A percentile compares a stretch with the other conserved stretches of the same genome.
These are phyloP conservation scores for Oopsacas minuta DNA, from an alignment of 37 sponge, comb jelly and placozoan genomes.

Conservation along the genomic window DNA sequence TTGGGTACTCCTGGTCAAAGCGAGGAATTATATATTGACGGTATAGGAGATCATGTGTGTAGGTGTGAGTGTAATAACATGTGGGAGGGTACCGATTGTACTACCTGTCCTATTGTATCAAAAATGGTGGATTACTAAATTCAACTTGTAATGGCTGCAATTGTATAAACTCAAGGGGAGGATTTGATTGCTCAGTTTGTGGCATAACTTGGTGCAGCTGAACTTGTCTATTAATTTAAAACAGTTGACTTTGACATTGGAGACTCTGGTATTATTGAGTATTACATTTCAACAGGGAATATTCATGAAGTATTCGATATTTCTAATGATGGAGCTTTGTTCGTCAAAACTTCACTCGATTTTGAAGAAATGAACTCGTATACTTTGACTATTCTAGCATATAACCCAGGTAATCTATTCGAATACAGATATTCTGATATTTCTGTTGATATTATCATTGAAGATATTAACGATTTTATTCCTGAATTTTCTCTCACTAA, in stretches of 20 bases:
- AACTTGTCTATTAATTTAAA: not conserved
- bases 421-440: not conserved
- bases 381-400: not conserved
- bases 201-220: not conserved
- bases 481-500: not conserved
- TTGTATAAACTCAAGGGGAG: too few species aligned
- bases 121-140: too few species aligned
- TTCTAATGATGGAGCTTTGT: not conserved
- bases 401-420: not conserved
- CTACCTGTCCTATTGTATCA: too few species aligned
- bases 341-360: not conserved
- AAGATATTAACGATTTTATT: not conserved
- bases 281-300: conserved; percentile 16
- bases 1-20: too few species aligned
- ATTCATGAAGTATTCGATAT: conserved; percentile 20
- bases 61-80: too few species aligned
- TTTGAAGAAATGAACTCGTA: not conserved
- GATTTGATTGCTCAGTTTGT: too few species aligned
- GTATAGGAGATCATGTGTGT: too few species aligned
- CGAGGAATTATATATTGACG: too few species aligned
- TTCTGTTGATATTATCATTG: not conserved
- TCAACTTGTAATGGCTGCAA: too few species aligned
- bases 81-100: too few species aligned
- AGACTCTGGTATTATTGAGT: not conserved
- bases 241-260: not conserved